Percentiles rank a stretch among this genome's conserved stretches.
phyloP scores from a whole-genome alignment of 2,113 vertebrate species.

The Alexandromys fortis region DNA sequence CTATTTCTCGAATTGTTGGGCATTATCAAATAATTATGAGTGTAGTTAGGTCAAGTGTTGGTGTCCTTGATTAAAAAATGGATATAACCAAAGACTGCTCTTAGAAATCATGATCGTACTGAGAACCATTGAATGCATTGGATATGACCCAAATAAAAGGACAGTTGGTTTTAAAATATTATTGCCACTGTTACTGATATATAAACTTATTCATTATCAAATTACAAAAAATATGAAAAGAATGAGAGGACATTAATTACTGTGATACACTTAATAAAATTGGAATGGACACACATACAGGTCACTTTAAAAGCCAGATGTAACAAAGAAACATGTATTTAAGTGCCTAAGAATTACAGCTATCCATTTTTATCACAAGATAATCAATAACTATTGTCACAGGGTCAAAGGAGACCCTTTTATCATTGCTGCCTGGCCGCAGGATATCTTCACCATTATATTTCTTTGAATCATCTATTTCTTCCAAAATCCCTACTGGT shows the following conservation, averaged over 20 bases:
- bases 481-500: constrained; percentile 42
- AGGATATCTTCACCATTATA: constrained; percentile 58
- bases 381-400: constrained; percentile 77
- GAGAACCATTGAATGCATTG: neutral
- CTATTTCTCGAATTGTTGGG: neutral
- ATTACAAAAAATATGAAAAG: neutral
- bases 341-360: constrained; percentile 25
- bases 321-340: constrained; percentile 26
- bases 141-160: neutral
- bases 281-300: neutral
- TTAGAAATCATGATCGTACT: neutral
- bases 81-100: neutral
- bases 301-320: neutral
- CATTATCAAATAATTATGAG: neutral
- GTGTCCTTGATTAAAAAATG: constrained; percentile 37
- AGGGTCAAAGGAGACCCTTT: constrained; percentile 70
- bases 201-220: constrained; percentile 5
- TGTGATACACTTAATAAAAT: constrained; percentile 45
- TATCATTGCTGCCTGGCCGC: constrained; percentile 40
- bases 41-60: neutral
- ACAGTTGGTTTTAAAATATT: neutral
- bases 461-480: constrained; percentile 71
- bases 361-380: constrained; percentile 69
- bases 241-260: constrained; percentile 25
- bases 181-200: neutral